Base-by-base conservation (phyloP, 2,797 vertebrate genomes). In the Lophotriccus pileatus region DNA sequence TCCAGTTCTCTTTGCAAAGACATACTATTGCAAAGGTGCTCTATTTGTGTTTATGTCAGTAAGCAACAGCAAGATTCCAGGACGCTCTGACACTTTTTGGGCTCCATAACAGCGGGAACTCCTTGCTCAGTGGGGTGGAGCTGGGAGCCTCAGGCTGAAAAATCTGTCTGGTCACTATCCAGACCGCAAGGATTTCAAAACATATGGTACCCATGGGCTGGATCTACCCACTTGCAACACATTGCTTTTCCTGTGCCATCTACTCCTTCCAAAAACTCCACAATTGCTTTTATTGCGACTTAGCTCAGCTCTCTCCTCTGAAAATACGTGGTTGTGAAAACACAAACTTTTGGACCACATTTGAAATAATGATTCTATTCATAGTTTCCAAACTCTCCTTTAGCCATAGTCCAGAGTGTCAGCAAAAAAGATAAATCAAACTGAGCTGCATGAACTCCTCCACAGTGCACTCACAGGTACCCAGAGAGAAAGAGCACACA, bases 151-250 rank as follows among this genome's bases (percentile, higher is more conserved):
- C 50, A 73, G 79, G 69, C 87, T 84, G 53, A 74, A 89, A 74
- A 78, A 60, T 58, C 34, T 84, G 60, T 18, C 58, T 83, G 62
- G 73, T 91, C 20, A 27, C 69, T 86, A 28, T 69, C 50, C 81
- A 93, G 84, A 81, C 79, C 36, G 0, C 82, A 87, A 72, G 16
- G 68, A 93, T 95, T 95, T 92, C 90, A 84, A 95, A 95, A 89
- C 72, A 62, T 68, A 62, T n/a, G 87, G 91, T 37, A 84, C 82
- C 86, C 84, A 76, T 7, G 47, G 92, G 75, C 79, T 68, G 46
- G 41, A 77, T 75, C 74, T 93, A 72, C 50, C 66, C 82, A 87
- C 75, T 94, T 77, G 60, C 88, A 96, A 80, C 84, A 94, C 81
- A 77, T 8, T 84, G 75, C 72, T 90, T 93, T 76, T 85, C 73